Percentiles rank a stretch among this genome's conserved stretches.
phyloP scores from a whole-genome alignment of 1,140 invertebrate species.

The Oncopodura yosiiana region DNA sequence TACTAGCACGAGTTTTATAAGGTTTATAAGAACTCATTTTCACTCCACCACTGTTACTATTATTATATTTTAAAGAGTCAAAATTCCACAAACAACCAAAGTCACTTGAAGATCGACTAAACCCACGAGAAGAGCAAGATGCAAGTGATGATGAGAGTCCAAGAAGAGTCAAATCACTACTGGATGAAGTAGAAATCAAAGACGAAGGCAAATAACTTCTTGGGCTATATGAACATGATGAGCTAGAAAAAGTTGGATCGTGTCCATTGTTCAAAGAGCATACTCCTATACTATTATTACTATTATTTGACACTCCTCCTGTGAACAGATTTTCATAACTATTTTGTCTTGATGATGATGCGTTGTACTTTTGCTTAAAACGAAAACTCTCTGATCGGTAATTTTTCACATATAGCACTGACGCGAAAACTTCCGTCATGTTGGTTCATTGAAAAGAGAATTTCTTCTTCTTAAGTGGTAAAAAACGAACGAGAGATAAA shows the following conservation, averaged over 20 bases:
- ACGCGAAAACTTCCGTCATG: conserved; percentile 12
- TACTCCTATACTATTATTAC: not conserved
- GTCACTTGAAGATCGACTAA: too few species aligned
- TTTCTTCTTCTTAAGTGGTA: not conserved
- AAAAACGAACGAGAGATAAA: not conserved
- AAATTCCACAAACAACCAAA: too few species aligned
- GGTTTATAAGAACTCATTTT: too few species aligned
- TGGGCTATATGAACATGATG: too few species aligned
- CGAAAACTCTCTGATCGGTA: conserved; percentile 26
- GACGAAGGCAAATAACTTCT: not conserved
- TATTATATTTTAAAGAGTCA: too few species aligned
- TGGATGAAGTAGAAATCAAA: not conserved
- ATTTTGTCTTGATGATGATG: conserved; percentile 6
- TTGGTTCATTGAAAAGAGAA: not conserved
- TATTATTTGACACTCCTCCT: not conserved
- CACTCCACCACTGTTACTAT: too few species aligned
- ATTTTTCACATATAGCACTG: conserved; percentile 28
- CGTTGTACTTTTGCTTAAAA: conserved; percentile 17
- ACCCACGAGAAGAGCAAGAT: too few species aligned
- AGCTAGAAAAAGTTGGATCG: too few species aligned
- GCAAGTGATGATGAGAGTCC: not conserved
- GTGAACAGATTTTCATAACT: conserved; percentile 5
- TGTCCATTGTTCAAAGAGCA: not conserved
- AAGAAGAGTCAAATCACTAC: not conserved
- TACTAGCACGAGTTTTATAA: too few species aligned